Evolutionary conservation across 2,888 invertebrate species (phyloP).

Genomic region (Globia sparganii): DNA sequence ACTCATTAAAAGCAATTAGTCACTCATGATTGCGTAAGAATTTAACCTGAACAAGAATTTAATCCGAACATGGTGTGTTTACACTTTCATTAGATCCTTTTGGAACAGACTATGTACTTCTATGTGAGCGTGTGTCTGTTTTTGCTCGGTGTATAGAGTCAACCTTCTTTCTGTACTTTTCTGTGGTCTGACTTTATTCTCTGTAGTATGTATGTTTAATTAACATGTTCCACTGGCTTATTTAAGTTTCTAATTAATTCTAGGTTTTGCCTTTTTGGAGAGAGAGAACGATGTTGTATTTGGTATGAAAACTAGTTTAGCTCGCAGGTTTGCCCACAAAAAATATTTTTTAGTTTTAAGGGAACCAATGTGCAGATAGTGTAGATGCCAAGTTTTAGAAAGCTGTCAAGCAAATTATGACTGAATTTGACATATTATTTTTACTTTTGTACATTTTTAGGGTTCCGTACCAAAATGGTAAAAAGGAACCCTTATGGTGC

Average conservation of each 20-base stretch:
- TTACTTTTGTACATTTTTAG: background rate
- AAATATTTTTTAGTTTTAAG: background rate
- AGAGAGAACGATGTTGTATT: slow-evolving; percentile 21
- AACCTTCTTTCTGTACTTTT: slow-evolving; percentile 1
- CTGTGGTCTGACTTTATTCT: slow-evolving; percentile 26
- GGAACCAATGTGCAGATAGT: background rate
- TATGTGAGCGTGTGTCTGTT: background rate
- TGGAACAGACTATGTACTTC: background rate
- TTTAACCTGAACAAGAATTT: background rate
- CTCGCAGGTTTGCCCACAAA: background rate
- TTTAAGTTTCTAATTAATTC: slow-evolving; percentile 66
- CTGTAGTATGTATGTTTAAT: slow-evolving; percentile 60
- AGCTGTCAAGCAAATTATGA: background rate
- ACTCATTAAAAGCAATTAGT: too few species aligned
- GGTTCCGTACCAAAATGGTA: too few species aligned
- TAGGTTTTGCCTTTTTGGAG: slow-evolving; percentile 48
- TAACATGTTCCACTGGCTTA: slow-evolving; percentile 61
- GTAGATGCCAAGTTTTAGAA: background rate
- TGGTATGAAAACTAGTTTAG: background rate
- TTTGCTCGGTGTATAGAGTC: background rate
- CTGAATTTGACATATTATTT: background rate
- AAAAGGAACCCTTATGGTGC: too few species aligned
- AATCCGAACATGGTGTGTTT: background rate
- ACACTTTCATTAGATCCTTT: background rate
- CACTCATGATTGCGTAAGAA: background rate